Conservation (phyloP, 2,113 vertebrate genomes). For the Nothobranchius kuhntae region DNA sequence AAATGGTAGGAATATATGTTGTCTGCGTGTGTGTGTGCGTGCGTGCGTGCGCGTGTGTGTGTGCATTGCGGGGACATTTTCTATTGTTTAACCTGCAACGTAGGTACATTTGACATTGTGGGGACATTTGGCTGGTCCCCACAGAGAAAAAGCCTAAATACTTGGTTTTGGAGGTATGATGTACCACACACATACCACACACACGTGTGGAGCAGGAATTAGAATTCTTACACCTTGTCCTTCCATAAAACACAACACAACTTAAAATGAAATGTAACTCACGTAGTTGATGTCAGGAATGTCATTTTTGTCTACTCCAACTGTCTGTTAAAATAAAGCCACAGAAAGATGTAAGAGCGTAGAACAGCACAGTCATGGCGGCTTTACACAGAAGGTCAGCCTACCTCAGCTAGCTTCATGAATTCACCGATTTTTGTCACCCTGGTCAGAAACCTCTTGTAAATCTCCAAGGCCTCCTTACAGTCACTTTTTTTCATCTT, state of each 20-base stretch:
- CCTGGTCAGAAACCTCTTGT: constrained; percentile 96
- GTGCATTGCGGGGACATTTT: neutral
- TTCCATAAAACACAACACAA: neutral
- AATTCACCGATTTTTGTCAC: constrained; percentile 98
- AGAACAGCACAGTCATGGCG: neutral
- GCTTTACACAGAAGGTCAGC: neutral
- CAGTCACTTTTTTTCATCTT: constrained; percentile 99
- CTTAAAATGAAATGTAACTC: constrained; percentile 59
- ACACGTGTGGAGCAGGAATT: too few species aligned
- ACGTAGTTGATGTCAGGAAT: constrained; percentile 99
- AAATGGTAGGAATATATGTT: too few species aligned
- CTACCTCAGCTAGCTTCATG: constrained; percentile 97
- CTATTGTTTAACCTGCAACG: too few species aligned
- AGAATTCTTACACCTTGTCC: neutral
- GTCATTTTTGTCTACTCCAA: constrained; percentile 99
- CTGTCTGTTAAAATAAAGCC: constrained; percentile 82
- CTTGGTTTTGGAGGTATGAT: too few species aligned
- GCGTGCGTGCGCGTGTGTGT: neutral
- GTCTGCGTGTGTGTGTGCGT: too few species aligned
- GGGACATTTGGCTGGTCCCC: too few species aligned
- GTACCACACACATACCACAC: too few species aligned
- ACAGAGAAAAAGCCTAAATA: too few species aligned
- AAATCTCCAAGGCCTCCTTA: constrained; percentile 98
- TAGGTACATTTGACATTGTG: too few species aligned
- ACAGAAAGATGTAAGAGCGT: neutral